Percentiles rank a stretch among this genome's conserved stretches.
Conservation (phyloP, 2,888 invertebrate genomes). For the Spodoptera exigua region DNA sequence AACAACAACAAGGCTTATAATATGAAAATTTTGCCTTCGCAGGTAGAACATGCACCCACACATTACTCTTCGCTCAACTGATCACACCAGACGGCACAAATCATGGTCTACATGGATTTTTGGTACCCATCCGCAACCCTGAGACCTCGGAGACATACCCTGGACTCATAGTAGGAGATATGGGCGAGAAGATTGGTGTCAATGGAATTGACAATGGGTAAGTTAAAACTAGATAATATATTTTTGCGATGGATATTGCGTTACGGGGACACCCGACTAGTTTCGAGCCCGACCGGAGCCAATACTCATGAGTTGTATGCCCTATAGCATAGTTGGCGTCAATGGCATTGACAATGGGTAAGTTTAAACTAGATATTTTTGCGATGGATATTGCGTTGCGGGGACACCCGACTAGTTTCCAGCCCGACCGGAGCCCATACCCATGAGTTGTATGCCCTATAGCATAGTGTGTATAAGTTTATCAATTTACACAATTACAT, state of each 20-base stretch:
- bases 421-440: too few relatives aligned
- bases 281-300: too few relatives aligned
- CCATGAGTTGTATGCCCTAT: too few relatives aligned
- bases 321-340: constrained; percentile 80
- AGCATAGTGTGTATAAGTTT: too few relatives aligned
- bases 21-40: constrained; percentile 42
- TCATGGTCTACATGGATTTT: constrained; percentile 96
- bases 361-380: constrained; percentile 51
- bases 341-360: constrained; percentile 98
- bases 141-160: constrained; percentile 93
- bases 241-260: too few relatives aligned
- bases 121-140: constrained; percentile 95
- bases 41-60: constrained; percentile 95
- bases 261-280: too few relatives aligned
- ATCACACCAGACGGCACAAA: constrained; percentile 93
- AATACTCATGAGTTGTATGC: too few relatives aligned
- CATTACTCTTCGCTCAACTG: constrained; percentile 96
- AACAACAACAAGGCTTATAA: too few relatives aligned
- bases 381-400: too few relatives aligned
- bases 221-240: constrained; percentile 49
- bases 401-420: too few relatives aligned
- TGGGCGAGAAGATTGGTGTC: constrained; percentile 97
- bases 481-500: too few relatives aligned
- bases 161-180: constrained; percentile 96
- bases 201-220: constrained; percentile 98